Evolutionary conservation across 2,888 invertebrate species (phyloP), one percentile per base, ranked within the genome.

Genomic region (Clostera curtula): DNA sequence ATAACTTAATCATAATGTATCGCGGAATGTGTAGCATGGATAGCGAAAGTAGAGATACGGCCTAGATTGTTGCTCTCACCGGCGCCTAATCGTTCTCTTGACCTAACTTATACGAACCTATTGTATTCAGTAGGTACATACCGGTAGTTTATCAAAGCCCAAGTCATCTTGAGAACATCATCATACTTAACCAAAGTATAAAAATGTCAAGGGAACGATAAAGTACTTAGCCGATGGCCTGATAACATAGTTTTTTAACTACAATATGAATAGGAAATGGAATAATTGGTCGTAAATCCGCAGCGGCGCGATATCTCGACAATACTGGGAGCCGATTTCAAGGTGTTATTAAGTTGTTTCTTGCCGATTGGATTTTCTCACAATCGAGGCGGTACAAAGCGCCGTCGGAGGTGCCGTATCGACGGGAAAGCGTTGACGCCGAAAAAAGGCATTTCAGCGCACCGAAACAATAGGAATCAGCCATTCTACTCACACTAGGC

Each of bases 391-490:
- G 45, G 43, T 37, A 25, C 36, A 16, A 4, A 22, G 27, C 21
- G 22, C 23, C 14, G 10, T 12, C 32, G 19, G 36, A 29, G 24
- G 42, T 47, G 52, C 33, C 36, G 45, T 43, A 49, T 37, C 28
- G 39, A 31, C 66, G 67, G 69, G 80, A 80, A 75, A 80, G 75
- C 70, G 55, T 27, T 38, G 47, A 46, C 41, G 42, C 36, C 42
- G 49, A 56, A 60, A 66, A 64, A 63, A 50, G 49, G 43, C 43
- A 43, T 70, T 76, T 72, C 57, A 59, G 50, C 40, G 45, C 47
- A 38, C 46, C 40, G 53, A 48, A 76, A 82, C 82, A 82, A 82
- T 82, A 69, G 75, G 73, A 77, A 68, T 75, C 77, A 76, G 76
- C 66, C 59, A 59, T 56, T 60, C 57, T 66, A 74, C 71, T 71